Base-by-base conservation (phyloP, 2,113 vertebrate species). In the Actinemys pallida region DNA sequence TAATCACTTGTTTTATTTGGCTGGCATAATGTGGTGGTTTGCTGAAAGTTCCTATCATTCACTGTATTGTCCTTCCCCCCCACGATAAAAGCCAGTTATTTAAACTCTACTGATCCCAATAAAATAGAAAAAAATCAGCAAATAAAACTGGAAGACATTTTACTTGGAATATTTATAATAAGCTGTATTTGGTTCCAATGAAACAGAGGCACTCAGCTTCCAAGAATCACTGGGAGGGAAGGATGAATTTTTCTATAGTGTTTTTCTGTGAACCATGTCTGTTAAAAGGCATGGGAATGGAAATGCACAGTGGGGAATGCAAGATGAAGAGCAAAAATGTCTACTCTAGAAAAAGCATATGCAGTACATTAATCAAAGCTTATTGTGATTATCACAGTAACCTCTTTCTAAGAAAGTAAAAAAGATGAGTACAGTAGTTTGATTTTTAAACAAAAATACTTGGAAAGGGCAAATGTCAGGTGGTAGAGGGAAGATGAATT, bases 101-200 rank as follows among this genome's bases (percentile, higher is more conserved):
- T 94, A 92, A 96, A 76, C 75, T 56, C 69, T 87, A 13, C 65
- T 85, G 27, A 69, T 83, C 12, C 12, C 9, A 81, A 69, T 54
- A 89, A 92, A 94, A 96, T 59, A 10, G 2, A 45, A 87, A 95
- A 95, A 95, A 22, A 96, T 47, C n/a, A 87, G 81, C 49, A 85
- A 84, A 90, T 87, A 62, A 86, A 42, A 13, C 22, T 94, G 52
- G 59, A 94, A 89, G 83, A 93, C 88, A 59, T 10, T 10, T 17
- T 72, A 72, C 5, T 42, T 72, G 65, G 17, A 72, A 39, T 72
- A 2, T 2, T 86, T 96, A 79, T 89, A 80, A 91, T 42, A 94
- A 83, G 81, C 94, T 93, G n/a, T 96, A 90, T 78, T 35, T 81
- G 3, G 62, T 96, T 31, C 83, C 90, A 27, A 47, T n/a, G 86